Conservation (phyloP, 1,140 invertebrate genomes). For the Capitella teleta region DNA sequence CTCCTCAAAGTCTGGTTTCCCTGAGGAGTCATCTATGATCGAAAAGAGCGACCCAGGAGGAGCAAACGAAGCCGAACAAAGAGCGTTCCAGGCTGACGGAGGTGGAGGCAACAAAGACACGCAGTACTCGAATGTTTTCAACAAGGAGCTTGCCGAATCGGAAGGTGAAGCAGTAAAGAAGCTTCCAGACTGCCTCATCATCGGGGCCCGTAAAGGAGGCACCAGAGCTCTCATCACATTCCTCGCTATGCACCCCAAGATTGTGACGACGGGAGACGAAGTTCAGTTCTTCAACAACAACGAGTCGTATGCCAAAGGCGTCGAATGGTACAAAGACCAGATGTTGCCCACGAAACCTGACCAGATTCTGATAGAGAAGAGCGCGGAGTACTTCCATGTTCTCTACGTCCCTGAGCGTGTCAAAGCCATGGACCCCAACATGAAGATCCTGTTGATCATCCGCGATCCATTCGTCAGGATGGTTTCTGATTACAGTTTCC, state of each 20-base stretch:
- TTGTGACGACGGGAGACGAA: constrained; percentile 28
- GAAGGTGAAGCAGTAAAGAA: neutral
- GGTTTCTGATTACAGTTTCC: constrained; percentile 89
- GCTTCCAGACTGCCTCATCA: constrained; percentile 36
- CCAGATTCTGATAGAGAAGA: constrained; percentile 46
- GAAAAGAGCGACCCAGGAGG: no score
- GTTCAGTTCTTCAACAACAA: constrained; percentile 43
- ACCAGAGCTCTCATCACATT: constrained; percentile 43
- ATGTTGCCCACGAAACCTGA: constrained; percentile 28
- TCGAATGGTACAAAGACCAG: constrained; percentile 39
- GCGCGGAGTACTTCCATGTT: constrained; percentile 43
- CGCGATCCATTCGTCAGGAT: constrained; percentile 80
- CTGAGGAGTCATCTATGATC: no score
- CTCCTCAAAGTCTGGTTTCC: no score
- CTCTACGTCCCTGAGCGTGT: neutral
- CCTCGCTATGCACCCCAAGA: constrained; percentile 38
- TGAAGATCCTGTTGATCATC: constrained; percentile 71
- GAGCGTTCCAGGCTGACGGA: no score
- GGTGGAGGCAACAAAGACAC: no score
- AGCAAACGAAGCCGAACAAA: no score
- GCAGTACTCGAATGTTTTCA: no score
- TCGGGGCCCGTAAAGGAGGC: constrained; percentile 43
- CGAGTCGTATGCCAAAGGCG: constrained; percentile 33
- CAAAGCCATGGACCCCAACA: neutral
- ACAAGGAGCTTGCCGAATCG: no score